phyloP scores from a whole-genome alignment of 2,113 vertebrate genomes.

The Cyphomyrus discorhynchus region DNA sequence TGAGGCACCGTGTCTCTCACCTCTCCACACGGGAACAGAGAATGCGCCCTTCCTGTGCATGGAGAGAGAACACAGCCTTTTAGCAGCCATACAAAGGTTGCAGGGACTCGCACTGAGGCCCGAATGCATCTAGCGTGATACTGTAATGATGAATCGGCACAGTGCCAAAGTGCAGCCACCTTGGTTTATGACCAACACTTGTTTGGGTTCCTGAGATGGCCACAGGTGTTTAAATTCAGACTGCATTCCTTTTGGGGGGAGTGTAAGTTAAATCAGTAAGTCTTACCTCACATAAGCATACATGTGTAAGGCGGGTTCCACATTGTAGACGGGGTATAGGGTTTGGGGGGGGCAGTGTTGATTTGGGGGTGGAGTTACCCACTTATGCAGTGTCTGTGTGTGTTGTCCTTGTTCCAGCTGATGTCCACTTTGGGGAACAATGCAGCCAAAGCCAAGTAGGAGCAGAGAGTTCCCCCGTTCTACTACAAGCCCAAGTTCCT shows the following conservation, averaged over 20 bases:
- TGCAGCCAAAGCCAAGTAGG: constrained; percentile 69
- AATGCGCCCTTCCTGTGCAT: background rate
- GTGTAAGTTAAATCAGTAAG: background rate
- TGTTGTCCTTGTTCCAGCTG: constrained; percentile 56
- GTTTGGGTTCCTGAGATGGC: background rate
- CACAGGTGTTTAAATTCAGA: background rate
- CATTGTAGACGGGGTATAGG: background rate
- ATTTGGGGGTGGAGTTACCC: background rate
- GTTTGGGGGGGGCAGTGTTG: background rate
- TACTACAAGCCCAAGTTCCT: constrained; percentile 75
- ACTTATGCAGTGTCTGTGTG: background rate
- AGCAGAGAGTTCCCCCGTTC: constrained; percentile 77
- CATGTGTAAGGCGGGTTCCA: background rate
- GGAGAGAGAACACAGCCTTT: background rate
- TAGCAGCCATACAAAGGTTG: background rate
- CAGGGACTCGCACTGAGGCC: background rate
- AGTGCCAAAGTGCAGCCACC: background rate
- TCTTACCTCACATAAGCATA: background rate
- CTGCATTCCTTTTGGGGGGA: background rate
- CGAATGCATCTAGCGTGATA: background rate
- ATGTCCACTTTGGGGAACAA: constrained; percentile 76
- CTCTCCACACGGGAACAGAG: background rate
- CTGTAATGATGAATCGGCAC: background rate
- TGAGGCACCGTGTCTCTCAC: background rate
- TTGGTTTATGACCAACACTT: background rate